These are phyloP conservation scores for Physocephala rufipes DNA, from an alignment of 2,888 invertebrate genomes.

Conservation along the genomic window DNA sequence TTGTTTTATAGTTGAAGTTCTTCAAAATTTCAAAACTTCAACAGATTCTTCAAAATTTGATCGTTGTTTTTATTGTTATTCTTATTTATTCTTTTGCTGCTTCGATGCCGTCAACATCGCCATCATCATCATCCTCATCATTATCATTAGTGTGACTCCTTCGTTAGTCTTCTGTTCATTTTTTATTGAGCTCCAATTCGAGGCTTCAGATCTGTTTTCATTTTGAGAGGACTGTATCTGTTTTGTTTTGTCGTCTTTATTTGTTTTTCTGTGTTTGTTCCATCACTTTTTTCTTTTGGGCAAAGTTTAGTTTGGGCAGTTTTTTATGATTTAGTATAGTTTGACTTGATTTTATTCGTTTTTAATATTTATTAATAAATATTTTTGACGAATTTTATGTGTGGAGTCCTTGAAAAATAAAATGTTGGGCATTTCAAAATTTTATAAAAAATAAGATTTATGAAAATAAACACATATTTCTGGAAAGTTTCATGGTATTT, in stretches of 20 bases:
- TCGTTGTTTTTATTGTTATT: not conserved
- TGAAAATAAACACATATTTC: too few relatives aligned
- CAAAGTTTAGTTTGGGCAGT: too few relatives aligned
- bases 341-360: not conserved
- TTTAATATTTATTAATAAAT: not conserved
- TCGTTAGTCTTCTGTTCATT: conserved; percentile 37
- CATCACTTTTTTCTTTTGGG: conserved; percentile 34
- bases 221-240: not conserved
- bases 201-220: conserved; percentile 14
- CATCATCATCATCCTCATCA: conserved; percentile 13
- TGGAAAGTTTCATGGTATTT: too few relatives aligned
- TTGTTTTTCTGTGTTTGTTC: conserved; percentile 23
- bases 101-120: not conserved
- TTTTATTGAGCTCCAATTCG: conserved; percentile 8
- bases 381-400: too few relatives aligned
- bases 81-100: not conserved
- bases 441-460: too few relatives aligned
- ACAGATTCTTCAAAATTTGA: too few relatives aligned
- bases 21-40: too few relatives aligned
- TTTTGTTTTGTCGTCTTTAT: conserved; percentile 2
- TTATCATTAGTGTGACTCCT: too few relatives aligned
- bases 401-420: too few relatives aligned
- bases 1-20: conserved; percentile 8
- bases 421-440: too few relatives aligned
- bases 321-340: conserved; percentile 35